Evolutionary conservation across 2,113 vertebrate species (phyloP).

Genomic region (Hylia prasina): DNA sequence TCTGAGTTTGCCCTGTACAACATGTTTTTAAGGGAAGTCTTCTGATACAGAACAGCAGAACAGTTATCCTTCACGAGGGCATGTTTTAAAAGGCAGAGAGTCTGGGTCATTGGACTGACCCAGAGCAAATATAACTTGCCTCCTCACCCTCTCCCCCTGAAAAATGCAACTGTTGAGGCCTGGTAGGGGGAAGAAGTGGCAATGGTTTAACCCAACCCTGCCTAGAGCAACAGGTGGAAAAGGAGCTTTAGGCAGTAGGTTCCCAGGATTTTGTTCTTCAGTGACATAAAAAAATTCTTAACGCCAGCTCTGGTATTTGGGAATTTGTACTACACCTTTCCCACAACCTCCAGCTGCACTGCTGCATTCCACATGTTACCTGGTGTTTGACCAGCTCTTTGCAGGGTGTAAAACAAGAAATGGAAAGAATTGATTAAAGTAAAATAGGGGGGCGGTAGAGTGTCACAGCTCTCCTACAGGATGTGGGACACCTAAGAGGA

Average conservation of each 20-base stretch:
- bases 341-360: neutral
- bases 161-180: neutral
- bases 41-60: neutral
- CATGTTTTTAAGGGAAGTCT: neutral
- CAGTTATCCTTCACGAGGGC: neutral
- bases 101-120: neutral
- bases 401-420: neutral
- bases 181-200: neutral
- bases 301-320: neutral
- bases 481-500: neutral
- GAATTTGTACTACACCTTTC: neutral
- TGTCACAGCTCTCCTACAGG: neutral
- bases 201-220: neutral
- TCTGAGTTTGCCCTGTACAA: neutral
- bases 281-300: neutral
- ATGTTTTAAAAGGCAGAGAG: neutral
- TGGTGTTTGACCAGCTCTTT: neutral
- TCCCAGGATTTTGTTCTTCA: neutral
- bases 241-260: neutral
- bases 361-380: neutral
- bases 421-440: neutral
- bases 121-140: neutral
- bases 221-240: neutral
- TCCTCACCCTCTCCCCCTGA: fast-evolving
- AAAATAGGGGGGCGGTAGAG: neutral